phyloP scores from a whole-genome alignment of 2,888 invertebrate genomes.

The Tuberolachnus salignus region DNA sequence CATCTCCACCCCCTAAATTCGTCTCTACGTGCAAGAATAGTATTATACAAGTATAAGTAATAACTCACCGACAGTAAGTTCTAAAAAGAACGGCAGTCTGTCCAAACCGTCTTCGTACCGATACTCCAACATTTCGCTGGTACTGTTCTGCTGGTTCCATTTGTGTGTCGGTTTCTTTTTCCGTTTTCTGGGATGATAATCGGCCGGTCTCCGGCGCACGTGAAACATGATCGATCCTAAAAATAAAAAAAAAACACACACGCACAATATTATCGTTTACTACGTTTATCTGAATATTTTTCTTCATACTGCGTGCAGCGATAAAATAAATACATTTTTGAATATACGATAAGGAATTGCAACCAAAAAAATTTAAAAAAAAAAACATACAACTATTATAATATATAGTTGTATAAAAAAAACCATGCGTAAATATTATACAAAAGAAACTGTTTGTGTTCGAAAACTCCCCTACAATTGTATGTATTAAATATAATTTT shows the following conservation, averaged over 20 bases:
- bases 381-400: too few species aligned
- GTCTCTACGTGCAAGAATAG: too few species aligned
- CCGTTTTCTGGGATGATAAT: constrained; percentile 85
- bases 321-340: not conserved
- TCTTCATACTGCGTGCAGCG: not conserved
- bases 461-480: too few species aligned
- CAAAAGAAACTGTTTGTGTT: too few species aligned
- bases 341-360: not conserved
- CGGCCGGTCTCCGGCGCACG: constrained; percentile 89
- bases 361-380: too few species aligned
- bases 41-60: constrained; percentile 8
- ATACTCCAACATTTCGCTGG: constrained; percentile 63
- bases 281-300: constrained; percentile 10
- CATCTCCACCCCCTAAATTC: too few species aligned
- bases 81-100: constrained; percentile 73
- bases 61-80: constrained; percentile 75
- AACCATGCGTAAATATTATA: too few species aligned
- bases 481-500: too few species aligned
- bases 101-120: constrained; percentile 66
- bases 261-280: constrained; percentile 20
- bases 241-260: constrained; percentile 59
- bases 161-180: constrained; percentile 78
- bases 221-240: constrained; percentile 97
- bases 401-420: too few species aligned
- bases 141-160: constrained; percentile 67